phyloP scores from a whole-genome alignment of 2,113 vertebrate species.

The Hipposideros armiger region DNA sequence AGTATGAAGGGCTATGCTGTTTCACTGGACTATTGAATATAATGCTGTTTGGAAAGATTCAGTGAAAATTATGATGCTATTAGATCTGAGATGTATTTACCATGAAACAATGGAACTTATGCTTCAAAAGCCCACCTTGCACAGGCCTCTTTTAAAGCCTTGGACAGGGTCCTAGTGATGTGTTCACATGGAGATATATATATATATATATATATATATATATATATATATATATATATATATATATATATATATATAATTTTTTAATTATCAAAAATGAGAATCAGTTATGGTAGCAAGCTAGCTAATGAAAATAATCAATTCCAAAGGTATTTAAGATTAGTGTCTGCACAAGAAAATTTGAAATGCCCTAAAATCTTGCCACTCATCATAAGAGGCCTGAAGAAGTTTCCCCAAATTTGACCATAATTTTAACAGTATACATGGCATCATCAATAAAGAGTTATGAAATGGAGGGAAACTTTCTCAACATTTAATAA shows the following conservation, averaged over 20 bases:
- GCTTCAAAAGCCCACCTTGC: neutral
- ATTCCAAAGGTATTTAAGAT: constrained; percentile 55
- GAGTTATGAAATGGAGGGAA: neutral
- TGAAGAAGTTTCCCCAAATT: neutral
- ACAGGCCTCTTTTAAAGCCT: neutral
- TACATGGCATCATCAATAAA: neutral
- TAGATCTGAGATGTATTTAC: constrained; percentile 16
- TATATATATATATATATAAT: neutral
- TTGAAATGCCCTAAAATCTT: neutral
- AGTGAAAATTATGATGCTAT: neutral
- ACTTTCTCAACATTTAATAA: neutral
- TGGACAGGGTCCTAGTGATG: neutral
- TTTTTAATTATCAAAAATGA: constrained; percentile 60
- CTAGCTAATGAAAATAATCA: neutral
- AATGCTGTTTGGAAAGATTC: neutral
- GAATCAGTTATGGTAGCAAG: constrained; percentile 34
- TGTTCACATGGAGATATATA: neutral
- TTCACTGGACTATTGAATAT: neutral
- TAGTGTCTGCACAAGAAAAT: neutral
- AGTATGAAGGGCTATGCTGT: constrained; percentile 8
- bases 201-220: too few species aligned
- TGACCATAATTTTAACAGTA: neutral
- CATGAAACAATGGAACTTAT: neutral
- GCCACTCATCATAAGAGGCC: neutral
- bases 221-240: neutral